Conservation (phyloP, 1,140 invertebrate species). For the Saccostrea echinata region DNA sequence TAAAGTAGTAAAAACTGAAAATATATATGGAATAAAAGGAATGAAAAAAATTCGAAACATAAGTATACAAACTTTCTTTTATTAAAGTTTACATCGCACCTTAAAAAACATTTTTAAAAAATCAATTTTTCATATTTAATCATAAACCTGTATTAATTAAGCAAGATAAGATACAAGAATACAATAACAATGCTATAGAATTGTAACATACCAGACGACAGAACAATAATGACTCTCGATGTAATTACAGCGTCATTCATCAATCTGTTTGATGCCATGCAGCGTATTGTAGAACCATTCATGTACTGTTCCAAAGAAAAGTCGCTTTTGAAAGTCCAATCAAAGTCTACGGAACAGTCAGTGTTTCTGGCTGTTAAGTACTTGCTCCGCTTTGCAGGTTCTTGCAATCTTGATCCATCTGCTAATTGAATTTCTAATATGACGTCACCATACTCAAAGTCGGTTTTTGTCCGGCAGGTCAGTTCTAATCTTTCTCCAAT, state of each 20-base stretch:
- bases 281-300: neutral
- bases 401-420: neutral
- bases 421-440: neutral
- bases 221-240: neutral
- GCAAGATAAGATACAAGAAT: too few relatives aligned
- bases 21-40: neutral
- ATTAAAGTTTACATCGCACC: too few relatives aligned
- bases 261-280: neutral
- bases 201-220: neutral
- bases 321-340: neutral
- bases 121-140: neutral
- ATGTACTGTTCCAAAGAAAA: neutral
- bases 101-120: too few relatives aligned
- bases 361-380: neutral
- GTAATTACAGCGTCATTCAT: neutral
- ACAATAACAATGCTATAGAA: neutral
- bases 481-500: constrained; percentile 9
- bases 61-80: too few relatives aligned
- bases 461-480: neutral
- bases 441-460: neutral
- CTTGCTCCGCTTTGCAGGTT: neutral
- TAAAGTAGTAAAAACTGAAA: neutral
- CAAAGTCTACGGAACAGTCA: neutral
- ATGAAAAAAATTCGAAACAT: neutral
- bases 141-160: neutral